phyloP scores from a whole-genome alignment of 2,113 vertebrate species.

The Lanius collurio region DNA sequence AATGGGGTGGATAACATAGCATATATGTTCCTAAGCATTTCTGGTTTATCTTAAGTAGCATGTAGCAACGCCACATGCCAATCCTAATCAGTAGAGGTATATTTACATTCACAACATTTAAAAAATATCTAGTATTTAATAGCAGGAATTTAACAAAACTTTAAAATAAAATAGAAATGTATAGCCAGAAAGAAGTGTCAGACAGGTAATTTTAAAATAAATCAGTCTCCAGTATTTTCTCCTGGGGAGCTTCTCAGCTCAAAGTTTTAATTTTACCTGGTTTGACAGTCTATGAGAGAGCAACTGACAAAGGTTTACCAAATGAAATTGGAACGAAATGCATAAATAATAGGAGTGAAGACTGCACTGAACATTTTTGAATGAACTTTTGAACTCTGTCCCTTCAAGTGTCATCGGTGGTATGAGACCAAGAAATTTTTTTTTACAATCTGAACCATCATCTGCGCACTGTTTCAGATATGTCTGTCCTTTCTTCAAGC shows the following conservation, averaged over 20 bases:
- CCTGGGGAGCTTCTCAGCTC: neutral
- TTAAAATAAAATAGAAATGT: neutral
- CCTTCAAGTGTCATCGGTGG: neutral
- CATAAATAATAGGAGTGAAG: neutral
- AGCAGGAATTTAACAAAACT: neutral
- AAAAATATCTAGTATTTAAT: neutral
- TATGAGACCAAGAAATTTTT: neutral
- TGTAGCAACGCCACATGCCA: neutral
- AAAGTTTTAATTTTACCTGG: neutral
- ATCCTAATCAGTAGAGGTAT: neutral
- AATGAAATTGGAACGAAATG: neutral
- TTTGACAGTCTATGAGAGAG: neutral
- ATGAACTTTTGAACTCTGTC: neutral
- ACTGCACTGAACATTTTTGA: neutral
- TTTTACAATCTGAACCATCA: neutral
- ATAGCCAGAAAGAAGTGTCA: neutral
- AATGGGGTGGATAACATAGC: neutral
- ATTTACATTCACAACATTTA: neutral
- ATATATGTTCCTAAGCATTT: neutral
- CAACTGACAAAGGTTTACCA: neutral
- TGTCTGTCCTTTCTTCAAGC: neutral
- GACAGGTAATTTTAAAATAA: neutral
- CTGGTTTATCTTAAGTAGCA: neutral
- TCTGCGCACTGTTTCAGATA: neutral
- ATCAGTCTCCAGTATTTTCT: neutral